Evolutionary conservation across 1,140 invertebrate genomes (phyloP), one percentile per base, ranked within the genome.

Genomic region (Octopus bimaculoides): DNA sequence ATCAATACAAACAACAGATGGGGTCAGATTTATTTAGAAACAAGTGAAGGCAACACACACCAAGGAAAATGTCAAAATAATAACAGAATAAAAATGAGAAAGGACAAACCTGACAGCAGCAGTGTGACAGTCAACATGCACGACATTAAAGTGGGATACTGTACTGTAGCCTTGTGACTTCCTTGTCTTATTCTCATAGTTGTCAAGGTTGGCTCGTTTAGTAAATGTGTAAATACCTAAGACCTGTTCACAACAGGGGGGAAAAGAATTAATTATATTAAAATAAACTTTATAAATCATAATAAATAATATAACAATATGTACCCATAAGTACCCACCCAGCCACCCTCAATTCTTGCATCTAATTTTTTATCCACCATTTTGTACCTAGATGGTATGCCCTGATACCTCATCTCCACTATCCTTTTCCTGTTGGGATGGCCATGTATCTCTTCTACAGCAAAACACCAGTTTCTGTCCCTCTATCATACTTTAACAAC

Each of bases 81-180:
- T 66, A 8, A 12, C 20, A 3, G 41, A 14, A 41, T 5, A 56
- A 52, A 14, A 54, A 74, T 5, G 54, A 8, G 9, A 52, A 52
- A 53, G n/a, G 9, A 41, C 74, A 79, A 88, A 93, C 92, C 94
- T 93, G 56, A 99, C 97, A 75, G 97, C 97, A 10, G 96, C 96
- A 92, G 97, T 96, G 89, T 99, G 97, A 88, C 98, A 99, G 88
- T 99, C 97, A 12, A 98, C 94, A 90, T 99, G 98, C 5, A 99
- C 96, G 12, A 99, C 94, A 91, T 99, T 99, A 91, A 99, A 99
- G 91, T 99, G 97, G 5, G 96, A 97, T 5, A 99, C 97, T 0
- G 97, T 99, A 10, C 94, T 95, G 89, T 98, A 98, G 17, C 91
- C 91, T 52, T 91, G 87, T 4, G 91, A 91, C 81, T 92, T 92